Percentiles rank a stretch among this genome's conserved stretches.
Evolutionary conservation across 2,888 invertebrate genomes (phyloP).

Genomic region (Eumacrocentrus americanus): DNA sequence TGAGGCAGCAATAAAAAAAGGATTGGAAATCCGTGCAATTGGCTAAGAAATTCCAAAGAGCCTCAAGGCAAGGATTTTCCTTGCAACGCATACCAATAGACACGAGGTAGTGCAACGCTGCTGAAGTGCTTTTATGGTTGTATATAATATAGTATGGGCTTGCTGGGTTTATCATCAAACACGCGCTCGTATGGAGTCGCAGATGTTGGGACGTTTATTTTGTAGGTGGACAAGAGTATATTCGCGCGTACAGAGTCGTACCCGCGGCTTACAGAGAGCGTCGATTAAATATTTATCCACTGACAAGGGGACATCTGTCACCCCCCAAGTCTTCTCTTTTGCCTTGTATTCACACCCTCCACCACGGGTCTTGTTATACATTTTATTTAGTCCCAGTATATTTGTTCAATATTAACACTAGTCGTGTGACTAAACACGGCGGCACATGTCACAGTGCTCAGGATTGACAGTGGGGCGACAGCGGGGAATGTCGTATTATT

Average conservation of each 20-base stretch:
- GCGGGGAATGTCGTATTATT: slow-evolving; percentile 9
- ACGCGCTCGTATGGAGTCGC: slow-evolving; percentile 23
- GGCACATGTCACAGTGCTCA: slow-evolving; percentile 24
- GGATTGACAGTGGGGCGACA: too few species aligned
- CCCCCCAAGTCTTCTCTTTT: slow-evolving; percentile 2
- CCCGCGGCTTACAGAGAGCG: slow-evolving; percentile 38
- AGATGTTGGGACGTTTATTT: slow-evolving; percentile 36
- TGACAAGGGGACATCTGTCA: slow-evolving; percentile 57
- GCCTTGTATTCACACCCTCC: slow-evolving; percentile 12
- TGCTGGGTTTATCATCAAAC: background rate
- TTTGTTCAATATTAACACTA: slow-evolving; percentile 59
- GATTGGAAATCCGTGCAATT: background rate
- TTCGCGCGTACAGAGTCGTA: background rate
- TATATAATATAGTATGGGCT: background rate
- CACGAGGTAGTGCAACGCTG: background rate
- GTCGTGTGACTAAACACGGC: slow-evolving; percentile 27
- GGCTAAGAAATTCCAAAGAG: background rate
- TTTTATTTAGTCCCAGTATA: slow-evolving; percentile 56
- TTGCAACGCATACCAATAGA: background rate
- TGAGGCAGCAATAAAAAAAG: background rate
- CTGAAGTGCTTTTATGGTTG: too few species aligned
- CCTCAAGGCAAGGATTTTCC: background rate
- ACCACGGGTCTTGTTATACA: slow-evolving; percentile 49
- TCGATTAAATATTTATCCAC: slow-evolving; percentile 61
- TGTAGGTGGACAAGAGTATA: slow-evolving; percentile 8